These are phyloP conservation scores for Ellobium chinense DNA, from an alignment of 2,888 invertebrate species.

Conservation along the genomic window DNA sequence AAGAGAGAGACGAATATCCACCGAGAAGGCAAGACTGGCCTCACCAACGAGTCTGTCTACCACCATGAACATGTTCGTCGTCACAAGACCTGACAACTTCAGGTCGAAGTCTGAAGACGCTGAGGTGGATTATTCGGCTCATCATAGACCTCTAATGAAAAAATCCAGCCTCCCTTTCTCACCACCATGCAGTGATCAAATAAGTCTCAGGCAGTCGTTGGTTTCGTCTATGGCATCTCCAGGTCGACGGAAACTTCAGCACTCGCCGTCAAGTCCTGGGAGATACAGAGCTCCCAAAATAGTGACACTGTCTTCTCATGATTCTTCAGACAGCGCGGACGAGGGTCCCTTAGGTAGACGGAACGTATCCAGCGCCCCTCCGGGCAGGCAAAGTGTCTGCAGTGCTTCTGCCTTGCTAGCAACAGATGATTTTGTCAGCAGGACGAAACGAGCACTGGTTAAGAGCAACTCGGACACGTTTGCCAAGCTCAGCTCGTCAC, in stretches of 20 bases:
- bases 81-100: background rate
- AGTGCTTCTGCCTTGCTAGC: background rate
- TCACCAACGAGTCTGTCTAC: background rate
- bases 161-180: slow-evolving; percentile 5
- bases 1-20: background rate
- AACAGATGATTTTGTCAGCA: background rate
- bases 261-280: background rate
- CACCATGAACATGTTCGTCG: background rate
- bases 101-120: background rate
- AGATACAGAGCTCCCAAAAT: background rate
- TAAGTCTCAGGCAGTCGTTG: background rate
- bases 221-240: background rate
- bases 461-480: slow-evolving; percentile 50
- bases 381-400: background rate
- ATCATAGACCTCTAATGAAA: slow-evolving; percentile 4
- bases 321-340: background rate
- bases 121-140: background rate
- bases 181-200: background rate
- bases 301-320: background rate
- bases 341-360: background rate
- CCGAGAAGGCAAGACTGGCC: background rate
- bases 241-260: background rate
- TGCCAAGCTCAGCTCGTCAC: background rate
- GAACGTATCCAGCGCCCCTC: slow-evolving; percentile 5
- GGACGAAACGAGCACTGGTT: slow-evolving; percentile 33